Percentiles rank a stretch among this genome's conserved stretches.
Evolutionary conservation across 92 coral and sea anemone species (phyloP).

Genomic region (Porites evermanni): DNA sequence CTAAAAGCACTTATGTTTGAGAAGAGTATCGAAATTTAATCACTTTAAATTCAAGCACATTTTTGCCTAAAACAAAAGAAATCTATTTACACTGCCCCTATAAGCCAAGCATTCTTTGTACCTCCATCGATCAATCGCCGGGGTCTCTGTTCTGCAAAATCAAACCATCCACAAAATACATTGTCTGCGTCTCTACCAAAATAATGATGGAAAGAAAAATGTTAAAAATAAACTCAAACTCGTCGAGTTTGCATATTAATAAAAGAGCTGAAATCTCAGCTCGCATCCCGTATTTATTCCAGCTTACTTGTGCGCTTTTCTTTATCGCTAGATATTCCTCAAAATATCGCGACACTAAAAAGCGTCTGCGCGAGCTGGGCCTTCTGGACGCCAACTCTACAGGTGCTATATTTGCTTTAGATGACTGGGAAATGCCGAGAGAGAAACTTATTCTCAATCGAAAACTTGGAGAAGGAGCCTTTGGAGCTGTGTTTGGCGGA

Average conservation of each 20-base stretch:
- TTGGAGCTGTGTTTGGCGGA: constrained; percentile 90
- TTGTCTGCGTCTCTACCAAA: too few relatives aligned
- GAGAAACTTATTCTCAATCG: constrained; percentile 74
- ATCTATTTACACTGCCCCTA: too few relatives aligned
- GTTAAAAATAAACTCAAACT: background rate
- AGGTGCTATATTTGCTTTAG: constrained; percentile 73
- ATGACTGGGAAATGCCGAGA: constrained; percentile 81
- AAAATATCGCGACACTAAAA: constrained; percentile 75
- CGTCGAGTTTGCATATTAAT: background rate
- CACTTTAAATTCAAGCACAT: too few relatives aligned
- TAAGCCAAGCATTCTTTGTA: too few relatives aligned
- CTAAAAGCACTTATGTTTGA: too few relatives aligned
- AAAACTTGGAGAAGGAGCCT: constrained; percentile 86
- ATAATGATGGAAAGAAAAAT: too few relatives aligned
- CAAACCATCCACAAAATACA: too few relatives aligned
- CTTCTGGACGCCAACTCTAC: constrained; percentile 66
- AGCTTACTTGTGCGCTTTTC: background rate
- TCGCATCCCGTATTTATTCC: background rate
- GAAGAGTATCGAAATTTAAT: too few relatives aligned
- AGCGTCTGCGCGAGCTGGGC: constrained; percentile 81
- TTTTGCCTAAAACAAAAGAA: too few relatives aligned
- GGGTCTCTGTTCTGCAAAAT: too few relatives aligned
- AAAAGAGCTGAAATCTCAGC: background rate
- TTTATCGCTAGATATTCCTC: constrained; percentile 68
- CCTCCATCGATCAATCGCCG: too few relatives aligned